phyloP scores from a whole-genome alignment of 2,797 vertebrate genomes.

The Pseudomugil gertrudae region DNA sequence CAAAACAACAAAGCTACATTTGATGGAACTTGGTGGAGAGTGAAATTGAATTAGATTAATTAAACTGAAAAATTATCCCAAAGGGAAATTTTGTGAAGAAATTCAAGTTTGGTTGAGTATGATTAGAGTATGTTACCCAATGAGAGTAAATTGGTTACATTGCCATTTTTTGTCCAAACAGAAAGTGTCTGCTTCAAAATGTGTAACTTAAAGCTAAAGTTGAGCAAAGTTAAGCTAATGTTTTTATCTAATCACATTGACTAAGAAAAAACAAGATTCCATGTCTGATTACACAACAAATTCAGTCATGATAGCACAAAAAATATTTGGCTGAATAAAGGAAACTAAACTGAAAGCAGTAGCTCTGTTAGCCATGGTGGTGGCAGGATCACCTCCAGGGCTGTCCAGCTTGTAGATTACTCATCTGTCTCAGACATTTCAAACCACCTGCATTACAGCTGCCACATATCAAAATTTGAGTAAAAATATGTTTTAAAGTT shows the following conservation, averaged over 20 bases:
- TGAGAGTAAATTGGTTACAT: background rate
- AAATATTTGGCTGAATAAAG: background rate
- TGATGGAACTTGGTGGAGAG: background rate
- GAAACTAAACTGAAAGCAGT: no score
- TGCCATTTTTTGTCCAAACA: background rate
- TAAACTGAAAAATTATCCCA: background rate
- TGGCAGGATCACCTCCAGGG: background rate
- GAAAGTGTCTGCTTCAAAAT: background rate
- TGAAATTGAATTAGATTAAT: background rate
- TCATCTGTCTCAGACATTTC: background rate
- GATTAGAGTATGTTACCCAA: background rate
- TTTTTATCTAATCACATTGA: background rate
- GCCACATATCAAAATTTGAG: background rate
- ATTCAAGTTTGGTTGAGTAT: background rate
- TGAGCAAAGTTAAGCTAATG: background rate
- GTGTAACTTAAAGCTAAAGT: background rate
- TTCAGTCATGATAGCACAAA: background rate
- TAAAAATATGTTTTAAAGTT: background rate
- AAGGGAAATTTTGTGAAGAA: background rate
- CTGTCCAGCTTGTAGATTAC: background rate
- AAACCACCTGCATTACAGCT: background rate
- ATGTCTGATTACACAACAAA: background rate
- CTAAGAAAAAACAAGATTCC: no score
- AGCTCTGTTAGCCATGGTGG: background rate
- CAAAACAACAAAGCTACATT: background rate